Evolutionary conservation across 2,797 vertebrate species (phyloP).

Genomic region (Threskiornis aethiopicus): DNA sequence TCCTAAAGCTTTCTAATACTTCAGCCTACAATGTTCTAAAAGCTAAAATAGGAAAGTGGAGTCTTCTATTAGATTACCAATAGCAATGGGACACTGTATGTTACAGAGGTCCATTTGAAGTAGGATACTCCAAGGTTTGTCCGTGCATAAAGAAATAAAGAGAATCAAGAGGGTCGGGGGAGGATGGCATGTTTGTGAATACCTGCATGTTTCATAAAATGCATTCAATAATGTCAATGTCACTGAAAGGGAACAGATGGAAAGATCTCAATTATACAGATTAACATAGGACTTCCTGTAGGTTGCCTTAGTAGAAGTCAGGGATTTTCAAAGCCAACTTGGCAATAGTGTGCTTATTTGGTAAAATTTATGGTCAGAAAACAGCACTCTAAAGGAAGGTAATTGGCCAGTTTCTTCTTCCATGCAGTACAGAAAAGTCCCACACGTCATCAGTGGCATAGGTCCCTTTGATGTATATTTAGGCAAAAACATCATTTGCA

Average conservation of each 20-base stretch:
- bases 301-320: not conserved
- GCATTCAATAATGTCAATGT: not conserved
- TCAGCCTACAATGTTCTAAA: not conserved
- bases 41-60: not conserved
- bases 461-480: not conserved
- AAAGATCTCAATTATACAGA: not conserved
- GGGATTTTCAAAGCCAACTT: not conserved
- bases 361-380: slow-evolving; percentile 2
- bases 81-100: not conserved
- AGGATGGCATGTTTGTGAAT: not conserved
- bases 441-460: not conserved
- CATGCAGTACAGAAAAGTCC: not conserved
- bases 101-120: not conserved
- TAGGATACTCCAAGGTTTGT: not conserved
- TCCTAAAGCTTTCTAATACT: not conserved
- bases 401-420: not conserved
- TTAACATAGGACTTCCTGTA: not conserved
- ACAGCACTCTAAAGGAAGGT: not conserved
- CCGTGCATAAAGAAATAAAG: not conserved
- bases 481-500: not conserved
- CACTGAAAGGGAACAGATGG: not conserved
- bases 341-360: not conserved
- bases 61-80: not conserved
- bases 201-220: not conserved
- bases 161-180: not conserved